Base-by-base conservation (phyloP, 2,888 invertebrate species). In the Tetropium fuscum region DNA sequence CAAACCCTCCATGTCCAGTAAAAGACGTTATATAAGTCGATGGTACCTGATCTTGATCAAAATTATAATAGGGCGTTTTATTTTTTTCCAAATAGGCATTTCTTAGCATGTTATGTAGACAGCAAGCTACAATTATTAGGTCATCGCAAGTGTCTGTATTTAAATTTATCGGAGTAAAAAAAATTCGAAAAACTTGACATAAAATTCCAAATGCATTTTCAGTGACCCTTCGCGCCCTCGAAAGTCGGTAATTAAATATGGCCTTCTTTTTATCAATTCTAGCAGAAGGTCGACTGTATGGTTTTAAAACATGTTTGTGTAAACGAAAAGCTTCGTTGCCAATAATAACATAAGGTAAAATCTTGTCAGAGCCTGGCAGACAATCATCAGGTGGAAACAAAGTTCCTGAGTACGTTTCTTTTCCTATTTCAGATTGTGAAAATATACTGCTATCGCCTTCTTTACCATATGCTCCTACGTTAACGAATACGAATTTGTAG, bases 361-460 rank as follows among this genome's bases (percentile, higher is more conserved):
- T 15, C 8, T 2, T 49, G 8, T 49, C 11, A 7, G 48, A 34
- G 20, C 18, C 18, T 11, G 48, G 25, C 5, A 48, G 34, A 8
- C 8, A n/a, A 32, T 18, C 18, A 8, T 18, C 10, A 10, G 10
- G 13, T 10, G 25, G 48, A 55, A 63, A 63, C 6, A 65, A 22
- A 8, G 20, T 34, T 45, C 34, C 58, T n/a, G n/a, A n/a, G n/a
- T n/a, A n/a, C n/a, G n/a, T n/a, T n/a, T n/a, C n/a, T 27, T 45
- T 19, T 32, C 58, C 64, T 45, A 64, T 25, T 18, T 22, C 43
- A 19, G 58, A 51, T 38, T 53, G 53, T 4, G 18, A 45, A 58
- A 65, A 64, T 20, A 61, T 54, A 7, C 30, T 7, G 13, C 45
- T 44, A 20, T 65, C 65, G n/a, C 65, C 63, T 49, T 65, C 63